Evolutionary conservation across 2,797 vertebrate genomes (phyloP).

Genomic region (Avahi laniger): DNA sequence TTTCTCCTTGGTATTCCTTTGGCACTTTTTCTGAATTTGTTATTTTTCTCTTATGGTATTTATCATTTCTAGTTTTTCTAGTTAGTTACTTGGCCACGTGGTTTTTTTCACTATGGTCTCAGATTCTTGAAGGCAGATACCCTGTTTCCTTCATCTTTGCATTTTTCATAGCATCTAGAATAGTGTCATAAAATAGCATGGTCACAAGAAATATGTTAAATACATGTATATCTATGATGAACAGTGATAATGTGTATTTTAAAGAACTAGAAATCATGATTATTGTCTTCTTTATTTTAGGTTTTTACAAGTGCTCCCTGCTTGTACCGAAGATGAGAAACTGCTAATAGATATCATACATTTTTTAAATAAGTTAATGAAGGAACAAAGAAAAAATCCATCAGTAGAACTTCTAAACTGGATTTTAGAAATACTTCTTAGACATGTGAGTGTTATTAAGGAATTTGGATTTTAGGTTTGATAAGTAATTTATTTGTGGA

Average conservation of each 20-base stretch:
- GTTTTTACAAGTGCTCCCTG: conserved; percentile 95
- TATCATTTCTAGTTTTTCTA: not conserved
- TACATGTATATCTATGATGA: not conserved
- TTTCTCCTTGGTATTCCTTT: not conserved
- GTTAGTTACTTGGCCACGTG: not conserved
- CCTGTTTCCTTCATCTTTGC: not conserved
- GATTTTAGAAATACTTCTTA: conserved; percentile 93
- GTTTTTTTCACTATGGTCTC: not conserved
- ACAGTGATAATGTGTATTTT: not conserved
- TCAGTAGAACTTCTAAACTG: conserved; percentile 89
- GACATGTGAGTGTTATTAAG: conserved; percentile 86
- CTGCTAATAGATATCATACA: conserved; percentile 92
- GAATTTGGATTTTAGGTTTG: conserved; percentile 21
- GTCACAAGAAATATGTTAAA: not conserved
- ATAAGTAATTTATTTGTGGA: conserved; percentile 21
- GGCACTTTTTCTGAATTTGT: not conserved
- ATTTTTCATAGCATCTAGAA: not conserved
- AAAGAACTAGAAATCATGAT: not conserved
- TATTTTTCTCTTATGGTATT: not conserved
- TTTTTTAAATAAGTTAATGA: conserved; percentile 93
- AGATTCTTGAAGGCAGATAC: not conserved
- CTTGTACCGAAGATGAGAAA: conserved; percentile 93
- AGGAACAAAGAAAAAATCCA: conserved; percentile 83
- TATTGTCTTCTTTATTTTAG: conserved; percentile 82
- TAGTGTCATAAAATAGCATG: not conserved